Percentiles rank a stretch among this genome's conserved stretches.
phyloP scores from a whole-genome alignment of 2,888 invertebrate species.

The Tiphia femorata region DNA sequence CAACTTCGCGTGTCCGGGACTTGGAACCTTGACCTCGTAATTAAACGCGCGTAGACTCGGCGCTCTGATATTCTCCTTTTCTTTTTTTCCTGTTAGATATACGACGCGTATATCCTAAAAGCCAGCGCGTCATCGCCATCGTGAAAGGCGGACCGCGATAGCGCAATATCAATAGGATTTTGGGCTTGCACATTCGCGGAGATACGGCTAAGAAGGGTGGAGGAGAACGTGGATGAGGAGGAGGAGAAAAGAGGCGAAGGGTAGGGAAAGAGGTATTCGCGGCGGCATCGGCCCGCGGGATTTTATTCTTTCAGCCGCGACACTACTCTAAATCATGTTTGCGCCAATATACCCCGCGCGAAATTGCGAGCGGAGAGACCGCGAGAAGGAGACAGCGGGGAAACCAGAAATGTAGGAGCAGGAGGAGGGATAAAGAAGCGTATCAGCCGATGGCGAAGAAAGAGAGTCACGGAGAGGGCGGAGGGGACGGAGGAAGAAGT shows the following conservation, averaged over 20 bases:
- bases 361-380: background rate
- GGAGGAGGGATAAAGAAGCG: background rate
- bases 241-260: too few species aligned
- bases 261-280: constrained; percentile 55
- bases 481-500: background rate
- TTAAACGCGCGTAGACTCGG: too few species aligned
- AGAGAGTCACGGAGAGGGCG: background rate
- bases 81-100: background rate
- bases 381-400: constrained; percentile 3
- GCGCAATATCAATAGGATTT: constrained; percentile 4
- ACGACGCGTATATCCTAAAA: background rate
- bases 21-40: too few species aligned
- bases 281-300: constrained; percentile 36
- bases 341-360: constrained; percentile 46
- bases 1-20: too few species aligned
- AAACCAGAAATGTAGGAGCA: background rate
- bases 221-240: too few species aligned
- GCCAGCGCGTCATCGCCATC: background rate
- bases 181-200: constrained; percentile 7
- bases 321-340: constrained; percentile 60
- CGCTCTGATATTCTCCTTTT: too few species aligned
- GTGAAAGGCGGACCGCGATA: background rate
- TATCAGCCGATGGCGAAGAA: background rate
- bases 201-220: too few species aligned
- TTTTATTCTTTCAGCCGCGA: constrained; percentile 51